Base-by-base conservation (phyloP, 2,888 invertebrate genomes). In the Hypercompe scribonia region DNA sequence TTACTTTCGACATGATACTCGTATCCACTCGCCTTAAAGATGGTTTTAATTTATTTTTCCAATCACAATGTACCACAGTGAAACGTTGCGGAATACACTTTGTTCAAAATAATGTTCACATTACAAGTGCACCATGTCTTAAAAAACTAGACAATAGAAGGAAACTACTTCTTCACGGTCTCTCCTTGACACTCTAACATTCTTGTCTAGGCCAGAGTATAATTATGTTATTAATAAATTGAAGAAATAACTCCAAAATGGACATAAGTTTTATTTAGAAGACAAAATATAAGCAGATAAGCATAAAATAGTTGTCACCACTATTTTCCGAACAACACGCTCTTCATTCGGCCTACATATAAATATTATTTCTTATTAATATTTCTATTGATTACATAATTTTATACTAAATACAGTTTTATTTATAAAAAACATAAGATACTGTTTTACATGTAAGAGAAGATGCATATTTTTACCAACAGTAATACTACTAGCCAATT, bases 171-270 rank as follows among this genome's bases (percentile, higher is more conserved):
- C 18, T 31, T 61, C 61, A 18, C 18, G 61, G 31, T 61, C 31
- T 61, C 18, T 31, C 61, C 61, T 31, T 61, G 61, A 61, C 61
- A 61, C 61, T 61, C 61, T 61, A 61, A 31, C 31, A 61, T 61
- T 61, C 61, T 31, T 18, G 31, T 61, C 28, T 31, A 61, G 61
- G 61, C 61, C 31, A 61, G 61, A 61, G 31, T 18, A 61, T 7
- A 61, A 31, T 61, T 61, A 31, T 18, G 4, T 58, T 58, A 13
- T 11, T 28, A 58, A 13, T 58, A 28, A 11, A 0, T 18, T 31
- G 31, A 7, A 61, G 31, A 8, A 61, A 31, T 2, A 18, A 15
- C 8, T 31, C 18, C 18, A 31, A 31, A 31, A 18, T 61, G 18
- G 1, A 1, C 31, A 18, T 4, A 31, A 15, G 8, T 28, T 58